Evolutionary conservation across 2,888 invertebrate species (phyloP), one percentile per base, ranked within the genome.

Genomic region (Drosophila lacicola): DNA sequence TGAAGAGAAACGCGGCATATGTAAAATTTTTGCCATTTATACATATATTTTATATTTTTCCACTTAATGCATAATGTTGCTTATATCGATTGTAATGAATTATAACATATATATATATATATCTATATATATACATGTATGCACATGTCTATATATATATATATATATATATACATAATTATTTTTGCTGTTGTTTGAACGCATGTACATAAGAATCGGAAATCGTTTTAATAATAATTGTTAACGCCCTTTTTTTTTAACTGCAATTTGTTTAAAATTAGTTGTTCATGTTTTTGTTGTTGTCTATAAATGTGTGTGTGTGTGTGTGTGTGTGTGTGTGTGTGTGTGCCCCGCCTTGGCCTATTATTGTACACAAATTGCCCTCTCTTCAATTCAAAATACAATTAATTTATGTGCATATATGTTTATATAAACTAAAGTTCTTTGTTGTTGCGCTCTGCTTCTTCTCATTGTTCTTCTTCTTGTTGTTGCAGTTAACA

Each of bases 1-100:
- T 42, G 0, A 49, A 45, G 44, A 21, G 37, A 64, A 64, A 63
- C 63, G 33, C 51, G 51, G 51, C 33, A n/a, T 58, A 33, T 66
- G 21, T 87, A 85, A 87, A 87, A 87, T 82, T 85, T 85, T 85
- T 87, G 85, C 88, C 82, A 87, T 85, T 85, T 85, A 85, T 80
- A 85, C 82, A 84, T 84, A 78, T 78, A 82, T 82, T 72, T 76
- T 71, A 80, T 84, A 74, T 72, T 75, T 71, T 49, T 73, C 58
- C 68, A 58, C 83, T 87, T 82, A 87, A 67, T 70, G 50, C 57
- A 54, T 77, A 77, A 53, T 69, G 71, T 83, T 78, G 70, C 82
- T 86, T 83, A 83, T 65, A 77, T 84, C 71, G 67, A 87, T 71
- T 78, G 55, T 80, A 79, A 74, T 85, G 68, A 70, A 60, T 84